phyloP scores from a whole-genome alignment of 1,140 invertebrate species.

The Bombus terrestris region DNA sequence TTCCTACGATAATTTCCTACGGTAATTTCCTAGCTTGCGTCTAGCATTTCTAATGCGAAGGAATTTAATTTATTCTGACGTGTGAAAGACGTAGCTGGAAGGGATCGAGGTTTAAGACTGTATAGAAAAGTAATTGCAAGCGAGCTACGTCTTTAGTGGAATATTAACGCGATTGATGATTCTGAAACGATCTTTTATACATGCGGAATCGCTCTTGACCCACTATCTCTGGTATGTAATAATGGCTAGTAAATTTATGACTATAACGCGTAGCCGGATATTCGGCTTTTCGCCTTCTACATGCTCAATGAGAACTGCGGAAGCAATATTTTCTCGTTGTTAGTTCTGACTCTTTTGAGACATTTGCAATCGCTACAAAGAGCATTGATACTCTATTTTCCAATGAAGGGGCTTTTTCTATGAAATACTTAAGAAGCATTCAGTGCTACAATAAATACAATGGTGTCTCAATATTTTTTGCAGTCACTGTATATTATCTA shows the following conservation, averaged over 20 bases:
- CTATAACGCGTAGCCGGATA: slow-evolving; percentile 37
- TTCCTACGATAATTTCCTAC: neutral
- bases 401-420: no score
- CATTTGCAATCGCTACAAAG: no score
- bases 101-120: neutral
- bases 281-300: slow-evolving; percentile 18
- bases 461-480: no score
- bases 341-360: neutral
- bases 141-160: neutral
- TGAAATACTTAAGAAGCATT: no score
- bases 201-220: slow-evolving; percentile 44
- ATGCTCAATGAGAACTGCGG: no score
- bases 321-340: neutral
- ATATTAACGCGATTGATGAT: slow-evolving; percentile 28
- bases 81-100: no score
- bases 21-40: neutral
- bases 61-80: slow-evolving; percentile 5
- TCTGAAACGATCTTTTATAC: slow-evolving; percentile 43
- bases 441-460: no score
- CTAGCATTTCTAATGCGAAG: slow-evolving; percentile 8
- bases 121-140: neutral
- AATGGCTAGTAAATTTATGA: slow-evolving; percentile 36
- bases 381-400: no score
- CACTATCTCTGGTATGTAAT: slow-evolving; percentile 24
- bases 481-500: no score